Base-by-base conservation (phyloP, 1,140 invertebrate species). In the Neuroterus valhalla region DNA sequence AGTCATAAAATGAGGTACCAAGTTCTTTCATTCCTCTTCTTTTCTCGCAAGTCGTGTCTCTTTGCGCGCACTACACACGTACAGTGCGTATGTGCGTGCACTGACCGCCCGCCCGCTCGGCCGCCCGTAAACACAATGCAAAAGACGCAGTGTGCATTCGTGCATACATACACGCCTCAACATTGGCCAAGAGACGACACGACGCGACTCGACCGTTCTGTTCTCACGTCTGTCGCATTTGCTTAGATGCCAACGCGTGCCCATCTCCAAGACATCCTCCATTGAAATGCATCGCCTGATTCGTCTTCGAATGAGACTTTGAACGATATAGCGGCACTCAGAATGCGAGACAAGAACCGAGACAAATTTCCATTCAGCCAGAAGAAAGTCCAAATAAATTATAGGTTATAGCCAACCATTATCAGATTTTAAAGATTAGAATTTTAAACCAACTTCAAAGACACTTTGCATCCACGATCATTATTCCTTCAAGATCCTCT, bases 151-250 rank as follows among this genome's bases (percentile, higher is more conserved):
- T n/a, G 70, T 70, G 55, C 69, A 72, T 31, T 44, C 12, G 31
- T 19, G 45, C 43, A 48, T 70, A n/a, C 43, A 48, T 70, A n/a
- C 52, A 62, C n/a, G 71, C 23, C 68, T 68, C 46, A 70, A 70
- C 21, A 45, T 50, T 71, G 67, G 45, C 68, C 52, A 69, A 68
- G 70, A 21, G 62, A 68, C 73, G 66, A n/a, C n/a, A n/a, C n/a
- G n/a, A n/a, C n/a, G n/a, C n/a, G n/a, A n/a, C n/a, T n/a, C n/a
- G n/a, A 73, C 66, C 74, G 71, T 74, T 78, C 71, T 72, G 71
- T 77, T 78, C 79, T 76, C 79, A 76, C 74, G 74, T 81, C 79
- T 76, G 76, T 78, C 76, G 76, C 74, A 68, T 78, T 78, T 74
- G 71, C 70, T 71, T 77, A 76, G 78, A 77, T 72, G 73, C 72